Conservation (phyloP, 2,797 vertebrate species). For the Gila robusta region DNA sequence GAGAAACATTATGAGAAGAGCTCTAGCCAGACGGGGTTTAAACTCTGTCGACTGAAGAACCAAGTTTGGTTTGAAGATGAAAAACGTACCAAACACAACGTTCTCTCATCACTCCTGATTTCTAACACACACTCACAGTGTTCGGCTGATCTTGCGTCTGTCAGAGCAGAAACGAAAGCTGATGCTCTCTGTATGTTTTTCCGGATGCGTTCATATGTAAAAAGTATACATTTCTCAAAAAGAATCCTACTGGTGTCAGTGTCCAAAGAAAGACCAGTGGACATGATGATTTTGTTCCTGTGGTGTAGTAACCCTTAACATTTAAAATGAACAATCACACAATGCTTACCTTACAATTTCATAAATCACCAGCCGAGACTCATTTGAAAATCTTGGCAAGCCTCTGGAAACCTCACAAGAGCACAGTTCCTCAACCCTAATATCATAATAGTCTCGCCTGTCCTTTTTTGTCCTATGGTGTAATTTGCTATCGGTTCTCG, state of each 20-base stretch:
- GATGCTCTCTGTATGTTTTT: no score
- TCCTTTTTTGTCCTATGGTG: conserved; percentile 19
- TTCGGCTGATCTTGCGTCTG: no score
- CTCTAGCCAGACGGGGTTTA: no score
- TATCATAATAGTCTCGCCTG: conserved; percentile 29
- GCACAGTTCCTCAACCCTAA: conserved; percentile 33
- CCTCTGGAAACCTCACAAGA: not conserved
- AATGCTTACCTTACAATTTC: conserved; percentile 12
- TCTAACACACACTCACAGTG: no score
- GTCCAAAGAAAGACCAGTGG: not conserved
- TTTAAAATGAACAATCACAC: not conserved
- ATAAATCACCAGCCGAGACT: not conserved
- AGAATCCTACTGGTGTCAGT: not conserved
- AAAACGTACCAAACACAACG: no score
- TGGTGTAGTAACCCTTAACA: not conserved
- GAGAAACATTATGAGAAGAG: no score
- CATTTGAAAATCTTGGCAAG: conserved; percentile 11
- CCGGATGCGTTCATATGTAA: no score
- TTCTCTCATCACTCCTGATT: no score
- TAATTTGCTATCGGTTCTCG: conserved; percentile 42
- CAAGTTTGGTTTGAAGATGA: no score
- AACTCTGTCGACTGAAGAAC: no score
- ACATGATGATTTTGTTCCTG: conserved; percentile 26
- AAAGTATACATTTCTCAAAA: not conserved
- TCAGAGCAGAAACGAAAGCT: no score